phyloP scores from a whole-genome alignment of 2,888 invertebrate species.

The Alentia gelatinosa region DNA sequence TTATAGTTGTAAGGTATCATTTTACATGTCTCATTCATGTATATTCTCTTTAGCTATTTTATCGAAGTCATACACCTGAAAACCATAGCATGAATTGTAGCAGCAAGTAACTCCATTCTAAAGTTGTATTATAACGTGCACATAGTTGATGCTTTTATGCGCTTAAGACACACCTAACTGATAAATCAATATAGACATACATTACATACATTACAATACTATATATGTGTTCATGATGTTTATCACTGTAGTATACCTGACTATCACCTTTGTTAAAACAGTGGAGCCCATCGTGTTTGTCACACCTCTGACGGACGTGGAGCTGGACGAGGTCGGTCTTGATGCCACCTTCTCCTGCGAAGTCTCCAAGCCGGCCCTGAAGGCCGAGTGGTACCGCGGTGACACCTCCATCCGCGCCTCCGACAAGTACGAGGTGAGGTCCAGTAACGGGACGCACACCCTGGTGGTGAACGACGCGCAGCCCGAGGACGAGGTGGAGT shows the following conservation, averaged over 20 bases:
- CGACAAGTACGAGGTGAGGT: constrained; percentile 63
- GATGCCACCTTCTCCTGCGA: constrained; percentile 86
- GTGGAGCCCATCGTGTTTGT: constrained; percentile 77
- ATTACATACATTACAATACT: too few species aligned
- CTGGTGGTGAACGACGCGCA: constrained; percentile 61
- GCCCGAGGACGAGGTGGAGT: constrained; percentile 64
- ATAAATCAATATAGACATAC: too few species aligned
- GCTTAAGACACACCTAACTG: too few species aligned
- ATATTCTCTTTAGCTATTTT: too few species aligned
- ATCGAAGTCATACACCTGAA: too few species aligned
- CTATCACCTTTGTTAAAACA: constrained; percentile 62
- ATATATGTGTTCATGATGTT: too few species aligned
- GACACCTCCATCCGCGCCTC: constrained; percentile 58
- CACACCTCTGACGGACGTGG: constrained; percentile 74
- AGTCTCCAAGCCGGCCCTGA: constrained; percentile 88
- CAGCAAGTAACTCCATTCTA: too few species aligned
- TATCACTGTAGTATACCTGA: not conserved
- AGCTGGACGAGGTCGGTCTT: constrained; percentile 71
- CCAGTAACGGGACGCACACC: constrained; percentile 53
- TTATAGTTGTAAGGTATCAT: too few species aligned
- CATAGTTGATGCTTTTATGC: too few species aligned
- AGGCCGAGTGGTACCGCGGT: constrained; percentile 89
- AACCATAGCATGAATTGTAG: too few species aligned
- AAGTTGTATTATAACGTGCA: too few species aligned
- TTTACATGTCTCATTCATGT: too few species aligned